These are phyloP conservation scores for Selenia dentaria DNA, from an alignment of 2,888 invertebrate genomes.

Conservation along the genomic window DNA sequence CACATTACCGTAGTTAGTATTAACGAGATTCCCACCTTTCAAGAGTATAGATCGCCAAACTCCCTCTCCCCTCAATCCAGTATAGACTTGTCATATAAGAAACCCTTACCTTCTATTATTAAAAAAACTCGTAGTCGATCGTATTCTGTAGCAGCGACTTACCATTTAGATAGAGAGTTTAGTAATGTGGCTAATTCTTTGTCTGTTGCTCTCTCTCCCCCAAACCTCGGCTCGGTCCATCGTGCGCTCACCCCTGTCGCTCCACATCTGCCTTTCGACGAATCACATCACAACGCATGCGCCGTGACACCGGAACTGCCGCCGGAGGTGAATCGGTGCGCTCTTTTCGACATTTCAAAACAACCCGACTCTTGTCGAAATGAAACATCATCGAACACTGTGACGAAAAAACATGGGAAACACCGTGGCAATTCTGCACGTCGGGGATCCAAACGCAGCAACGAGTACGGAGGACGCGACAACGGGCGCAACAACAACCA, in stretches of 20 bases:
- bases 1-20: conserved; percentile 75
- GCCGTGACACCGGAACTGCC: conserved; percentile 43
- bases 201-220: conserved; percentile 84
- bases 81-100: conserved; percentile 55
- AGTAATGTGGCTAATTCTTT: conserved; percentile 85
- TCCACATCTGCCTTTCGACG: conserved; percentile 63
- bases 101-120: conserved; percentile 65
- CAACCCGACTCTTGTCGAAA: conserved; percentile 13
- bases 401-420: conserved; percentile 41
- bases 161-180: conserved; percentile 67
- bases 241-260: conserved; percentile 74
- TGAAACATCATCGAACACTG: conserved; percentile 15
- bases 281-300: conserved; percentile 55
- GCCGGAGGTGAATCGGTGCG: conserved; percentile 32
- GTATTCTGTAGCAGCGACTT: conserved; percentile 59
- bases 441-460: conserved; percentile 77
- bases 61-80: conserved; percentile 56
- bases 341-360: conserved; percentile 33
- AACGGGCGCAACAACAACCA: conserved; percentile 81
- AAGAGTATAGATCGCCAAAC: conserved; percentile 74
- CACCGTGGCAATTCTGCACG: conserved; percentile 37
- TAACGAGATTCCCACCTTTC: conserved; percentile 78
- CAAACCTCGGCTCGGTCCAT: conserved; percentile 76
- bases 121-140: conserved; percentile 66
- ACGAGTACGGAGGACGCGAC: conserved; percentile 86